phyloP scores from a whole-genome alignment of 2,113 vertebrate genomes.

The Aptenodytes patagonicus region DNA sequence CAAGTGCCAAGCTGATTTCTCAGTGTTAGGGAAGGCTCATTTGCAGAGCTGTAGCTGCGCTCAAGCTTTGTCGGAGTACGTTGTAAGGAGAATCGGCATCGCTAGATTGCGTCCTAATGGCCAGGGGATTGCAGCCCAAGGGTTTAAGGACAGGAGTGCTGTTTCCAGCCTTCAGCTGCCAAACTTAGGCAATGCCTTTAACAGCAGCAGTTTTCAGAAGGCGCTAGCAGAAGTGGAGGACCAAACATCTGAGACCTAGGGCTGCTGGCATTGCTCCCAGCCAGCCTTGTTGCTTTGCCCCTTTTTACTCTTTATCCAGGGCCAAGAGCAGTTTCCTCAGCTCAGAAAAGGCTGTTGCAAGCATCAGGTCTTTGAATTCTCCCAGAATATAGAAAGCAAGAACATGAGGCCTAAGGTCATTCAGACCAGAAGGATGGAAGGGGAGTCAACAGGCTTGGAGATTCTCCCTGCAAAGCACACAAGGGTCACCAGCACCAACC shows the following conservation, averaged over 20 bases:
- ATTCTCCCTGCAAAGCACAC: neutral
- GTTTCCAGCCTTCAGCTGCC: neutral
- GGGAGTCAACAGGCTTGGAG: neutral
- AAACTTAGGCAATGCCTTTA: neutral
- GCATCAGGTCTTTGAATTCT: too few species aligned
- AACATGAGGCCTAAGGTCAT: neutral
- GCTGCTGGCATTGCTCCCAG: neutral
- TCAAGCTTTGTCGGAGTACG: neutral
- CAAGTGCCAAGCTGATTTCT: neutral
- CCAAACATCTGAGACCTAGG: neutral
- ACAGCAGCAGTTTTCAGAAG: neutral
- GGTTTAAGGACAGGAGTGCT: neutral
- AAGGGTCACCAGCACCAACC: neutral
- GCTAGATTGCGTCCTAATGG: too few species aligned
- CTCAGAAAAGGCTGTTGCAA: neutral
- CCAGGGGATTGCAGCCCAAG: neutral
- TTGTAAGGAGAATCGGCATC: neutral
- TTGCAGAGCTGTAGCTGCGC: neutral
- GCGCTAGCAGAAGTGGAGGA: neutral
- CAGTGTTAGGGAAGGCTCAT: neutral
- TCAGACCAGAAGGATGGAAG: neutral
- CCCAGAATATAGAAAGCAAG: neutral
- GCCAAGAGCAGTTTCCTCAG: neutral
- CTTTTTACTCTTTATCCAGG: neutral
- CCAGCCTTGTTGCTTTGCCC: neutral